Base-by-base conservation (phyloP, 2,888 invertebrate species). In the Galeruca laticollis region DNA sequence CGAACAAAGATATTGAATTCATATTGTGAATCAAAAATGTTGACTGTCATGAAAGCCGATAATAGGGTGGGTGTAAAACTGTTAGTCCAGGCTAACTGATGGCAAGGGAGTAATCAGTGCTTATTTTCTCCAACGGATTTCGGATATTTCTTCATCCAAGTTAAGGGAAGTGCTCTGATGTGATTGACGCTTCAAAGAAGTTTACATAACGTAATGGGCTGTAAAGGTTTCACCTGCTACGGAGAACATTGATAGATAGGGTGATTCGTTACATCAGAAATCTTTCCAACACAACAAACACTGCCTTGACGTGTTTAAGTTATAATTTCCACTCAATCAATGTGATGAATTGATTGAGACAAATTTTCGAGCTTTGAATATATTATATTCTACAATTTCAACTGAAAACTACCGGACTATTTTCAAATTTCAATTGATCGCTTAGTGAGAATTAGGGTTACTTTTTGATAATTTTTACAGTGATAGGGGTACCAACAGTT, bases 161-260 rank as follows among this genome's bases (percentile, higher is more conserved):
- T 33, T 37, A 56, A 43, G 64, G 57, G 64, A 65, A 56, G 43
- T 62, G 51, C 33, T 61, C 49, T 33, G 26, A 51, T 9, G 35
- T 56, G 64, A 64, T 64, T 64, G 64, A 65, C 57, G 64, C 35
- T 57, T 33, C 57, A 21, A 64, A 64, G 31, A 43, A 35, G 51
- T 51, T 51, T 61, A 62, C 33, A 49, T 47, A 57, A 33, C 21
- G 13, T 65, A 65, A 65, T 65, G 64, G 47, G 43, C 40, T 31
- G 43, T 56, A 37, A 56, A 56, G 21, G 43, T 64, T 64, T 56
- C 13, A 20, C 15, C 40, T 54, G 47, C 20, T 13, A 33, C 15
- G 15, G 31, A 47, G 26, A 47, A 60, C 47, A 26, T 43, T 60
- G 59, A 20, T 59, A 59, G 33, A 37, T 18, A 20, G 21, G 37